Base-by-base conservation (phyloP, 2,113 vertebrate genomes). In the Neogale vison region DNA sequence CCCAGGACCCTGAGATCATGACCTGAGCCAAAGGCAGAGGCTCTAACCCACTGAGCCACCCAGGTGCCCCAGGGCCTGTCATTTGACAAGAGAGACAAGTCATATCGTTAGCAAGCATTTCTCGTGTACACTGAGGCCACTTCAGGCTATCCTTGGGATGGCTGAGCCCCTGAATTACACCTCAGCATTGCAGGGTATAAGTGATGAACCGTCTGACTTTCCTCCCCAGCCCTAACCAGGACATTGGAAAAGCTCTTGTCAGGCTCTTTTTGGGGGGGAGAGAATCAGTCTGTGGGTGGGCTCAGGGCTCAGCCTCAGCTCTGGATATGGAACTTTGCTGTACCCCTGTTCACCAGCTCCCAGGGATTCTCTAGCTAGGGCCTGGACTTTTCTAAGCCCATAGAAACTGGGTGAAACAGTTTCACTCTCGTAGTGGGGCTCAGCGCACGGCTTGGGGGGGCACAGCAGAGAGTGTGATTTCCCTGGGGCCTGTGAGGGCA, bases 321-420 rank as follows among this genome's bases (percentile, higher is more conserved):
- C 67, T 86, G 76, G 55, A 26, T 4, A 13, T 10, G 65, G 45
- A 9, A 13, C 67, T 69, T 47, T 77, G 57, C n/a, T 11, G 4
- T 67, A 29, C 26, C 23, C 13, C 8, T 31, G 6, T 20, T 82
- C 52, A 20, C 23, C 34, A 21, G 42, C n/a, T 85, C 9, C 1
- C 63, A 69, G 65, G 88, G 6, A 47, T 80, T 92, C 96, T 77
- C 36, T 92, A 71, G 47, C 7, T 71, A 24, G 85, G 34, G 9
- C 42, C 42, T 81, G 42, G 57, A 36, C 61, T 91, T 57, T 79
- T 61, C 55, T 2, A 8, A 83, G 36, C 20, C 31, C 5, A 6
- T 10, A 34, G 31, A 26, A 36, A 36, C 61, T 80, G 42, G 55
- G 12, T 79, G 88, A 92, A 59, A 71, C 20, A 18, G 12, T 6